phyloP scores from a whole-genome alignment of 1,140 invertebrate genomes.

The Drosophila jambulina region DNA sequence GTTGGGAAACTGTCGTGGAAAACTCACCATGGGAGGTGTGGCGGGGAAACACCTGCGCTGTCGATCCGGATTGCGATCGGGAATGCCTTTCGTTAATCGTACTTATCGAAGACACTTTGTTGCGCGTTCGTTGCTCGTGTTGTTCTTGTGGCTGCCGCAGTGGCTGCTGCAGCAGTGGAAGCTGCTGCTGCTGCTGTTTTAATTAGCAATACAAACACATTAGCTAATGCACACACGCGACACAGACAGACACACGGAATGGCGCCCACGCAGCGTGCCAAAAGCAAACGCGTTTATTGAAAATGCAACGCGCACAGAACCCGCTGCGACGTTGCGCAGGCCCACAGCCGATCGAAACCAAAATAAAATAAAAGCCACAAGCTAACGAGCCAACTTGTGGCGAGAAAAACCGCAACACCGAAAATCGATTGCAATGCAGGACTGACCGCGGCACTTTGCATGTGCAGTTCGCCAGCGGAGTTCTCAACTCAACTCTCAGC shows the following conservation, averaged over 20 bases:
- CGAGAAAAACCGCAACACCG: conserved; percentile 10
- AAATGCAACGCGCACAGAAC: conserved; percentile 58
- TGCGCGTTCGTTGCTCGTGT: conserved; percentile 59
- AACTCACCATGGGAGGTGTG: conserved; percentile 65
- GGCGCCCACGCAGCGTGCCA: conserved; percentile 75
- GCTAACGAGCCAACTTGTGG: conserved; percentile 24
- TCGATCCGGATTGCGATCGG: conserved; percentile 63
- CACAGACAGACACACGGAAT: conserved; percentile 30
- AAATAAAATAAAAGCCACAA: conserved; percentile 30
- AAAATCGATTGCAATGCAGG: conserved; percentile 29
- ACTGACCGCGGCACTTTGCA: conserved; percentile 49
- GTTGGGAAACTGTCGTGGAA: conserved; percentile 20
- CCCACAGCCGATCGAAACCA: conserved; percentile 31
- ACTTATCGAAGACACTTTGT: conserved; percentile 77
- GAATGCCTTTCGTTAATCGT: conserved; percentile 56
- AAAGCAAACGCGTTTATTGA: conserved; percentile 80
- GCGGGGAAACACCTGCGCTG: conserved; percentile 35
- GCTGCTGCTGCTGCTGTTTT: conserved; percentile 62
- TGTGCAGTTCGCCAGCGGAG: conserved; percentile 29
- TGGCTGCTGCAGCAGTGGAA: conserved; percentile 18
- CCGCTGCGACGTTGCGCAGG: conserved; percentile 28
- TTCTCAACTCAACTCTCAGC: conserved; percentile 19
- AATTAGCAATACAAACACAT: conserved; percentile 82
- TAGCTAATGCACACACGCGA: conserved; percentile 64
- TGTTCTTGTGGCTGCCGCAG: conserved; percentile 67